Evolutionary conservation across 1,140 invertebrate species (phyloP), one percentile per base, ranked within the genome.

Genomic region (Zaprionus lachaisei): DNA sequence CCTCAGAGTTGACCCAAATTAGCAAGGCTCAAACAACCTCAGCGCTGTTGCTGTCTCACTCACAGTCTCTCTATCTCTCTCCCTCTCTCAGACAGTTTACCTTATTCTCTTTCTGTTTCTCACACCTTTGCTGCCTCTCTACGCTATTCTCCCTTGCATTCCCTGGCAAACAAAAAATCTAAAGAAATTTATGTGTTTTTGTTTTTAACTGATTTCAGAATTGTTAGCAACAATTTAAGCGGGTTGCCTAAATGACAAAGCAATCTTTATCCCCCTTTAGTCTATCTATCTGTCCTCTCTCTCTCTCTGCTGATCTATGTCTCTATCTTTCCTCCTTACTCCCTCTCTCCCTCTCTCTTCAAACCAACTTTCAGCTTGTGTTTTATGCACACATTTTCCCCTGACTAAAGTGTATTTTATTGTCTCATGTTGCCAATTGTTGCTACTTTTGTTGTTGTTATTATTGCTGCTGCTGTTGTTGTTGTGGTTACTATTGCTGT

Each of bases 201-300:
- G 9, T 34, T 47, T 79, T 15, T 56, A 24, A 24, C 44, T 49
- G 69, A 44, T 61, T 41, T 37, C 34, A 67, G 81, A 84, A 85
- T 84, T 81, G 83, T 89, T 89, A 81, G 78, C 73, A 83, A 80
- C 83, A 80, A 80, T 83, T 86, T 80, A 77, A 73, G 63, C 79
- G 65, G 26, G 58, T 54, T 61, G 44, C 51, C 41, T 71, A 38
- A 54, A 71, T 63, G 24, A 47, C 54, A 24, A 31, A 47, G 26
- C 63, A 7, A 51, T 55, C 20, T 47, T 34, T 28, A 49, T 22
- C 47, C 15, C 17, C 22, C 31, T 14, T 14, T 3, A 11, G 9
- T 34, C 9, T 34, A 1, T 0, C 9, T 31, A 31, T 24, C 31
- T n/a, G 51, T 55, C 20, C 26, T 54, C 58, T 38, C 49, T 22